Evolutionary conservation across 1,140 invertebrate species (phyloP).

Genomic region (Caenorhabditis brenneri): DNA sequence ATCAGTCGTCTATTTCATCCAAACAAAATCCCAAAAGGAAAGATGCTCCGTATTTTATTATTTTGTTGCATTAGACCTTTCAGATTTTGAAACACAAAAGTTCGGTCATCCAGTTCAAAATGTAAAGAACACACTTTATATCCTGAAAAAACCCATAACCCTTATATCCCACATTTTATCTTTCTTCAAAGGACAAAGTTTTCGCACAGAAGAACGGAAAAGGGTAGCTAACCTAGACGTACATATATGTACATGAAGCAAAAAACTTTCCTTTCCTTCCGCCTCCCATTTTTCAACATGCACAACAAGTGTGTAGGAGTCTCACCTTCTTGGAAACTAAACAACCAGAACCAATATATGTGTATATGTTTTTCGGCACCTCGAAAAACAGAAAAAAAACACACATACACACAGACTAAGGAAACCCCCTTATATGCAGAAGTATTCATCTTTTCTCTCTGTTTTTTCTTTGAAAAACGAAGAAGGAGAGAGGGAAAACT

Average conservation of each 20-base stretch:
- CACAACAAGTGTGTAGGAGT: conserved; percentile 16
- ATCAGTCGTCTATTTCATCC: too few relatives aligned
- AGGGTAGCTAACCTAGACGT: neutral
- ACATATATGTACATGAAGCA: neutral
- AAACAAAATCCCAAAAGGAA: too few relatives aligned
- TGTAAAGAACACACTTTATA: too few relatives aligned
- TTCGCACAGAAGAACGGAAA: neutral
- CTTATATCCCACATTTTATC: neutral
- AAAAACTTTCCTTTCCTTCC: neutral
- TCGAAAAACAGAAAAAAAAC: conserved; percentile 1
- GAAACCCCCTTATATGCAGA: neutral
- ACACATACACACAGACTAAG: neutral
- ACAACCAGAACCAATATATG: conserved; percentile 18
- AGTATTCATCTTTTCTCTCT: neutral
- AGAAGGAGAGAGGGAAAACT: neutral
- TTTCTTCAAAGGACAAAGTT: neutral
- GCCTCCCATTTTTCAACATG: neutral
- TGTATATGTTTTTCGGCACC: conserved; percentile 28
- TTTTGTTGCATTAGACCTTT: too few relatives aligned
- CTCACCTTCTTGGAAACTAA: conserved; percentile 24
- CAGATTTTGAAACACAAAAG: too few relatives aligned
- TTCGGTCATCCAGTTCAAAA: too few relatives aligned
- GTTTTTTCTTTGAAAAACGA: neutral
- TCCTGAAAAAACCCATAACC: too few relatives aligned
- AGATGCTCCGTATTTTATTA: too few relatives aligned